A percentile compares a stretch with the other conserved stretches of the same genome.
Conservation (phyloP, 1,140 invertebrate genomes). For the Meloidogyne hapla region DNA sequence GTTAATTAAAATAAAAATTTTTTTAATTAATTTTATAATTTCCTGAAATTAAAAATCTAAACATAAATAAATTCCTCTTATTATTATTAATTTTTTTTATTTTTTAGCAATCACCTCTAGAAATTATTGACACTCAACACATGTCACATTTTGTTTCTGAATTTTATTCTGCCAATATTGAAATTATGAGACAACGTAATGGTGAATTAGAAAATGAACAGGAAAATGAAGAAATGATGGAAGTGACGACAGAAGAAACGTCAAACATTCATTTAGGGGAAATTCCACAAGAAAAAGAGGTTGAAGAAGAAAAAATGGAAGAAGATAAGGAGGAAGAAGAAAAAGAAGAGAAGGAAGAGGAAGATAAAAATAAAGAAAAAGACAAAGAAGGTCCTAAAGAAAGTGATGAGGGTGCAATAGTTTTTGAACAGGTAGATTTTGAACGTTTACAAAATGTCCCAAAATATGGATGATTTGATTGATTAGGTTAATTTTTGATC, state of each 20-base stretch:
- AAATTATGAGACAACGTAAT: slow-evolving; percentile 42
- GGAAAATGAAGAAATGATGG: slow-evolving; percentile 21
- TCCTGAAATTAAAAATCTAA: neutral
- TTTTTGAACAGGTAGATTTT: slow-evolving; percentile 60
- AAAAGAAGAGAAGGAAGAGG: slow-evolving; percentile 5
- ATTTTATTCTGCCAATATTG: slow-evolving; percentile 60
- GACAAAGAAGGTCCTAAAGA: slow-evolving; percentile 28
- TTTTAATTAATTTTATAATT: slow-evolving; percentile 3
- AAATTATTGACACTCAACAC: slow-evolving; percentile 57
- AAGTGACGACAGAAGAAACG: slow-evolving; percentile 26
- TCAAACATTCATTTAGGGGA: neutral
- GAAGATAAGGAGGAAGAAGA: neutral
- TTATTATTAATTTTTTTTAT: neutral
- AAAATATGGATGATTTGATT: slow-evolving; percentile 46
- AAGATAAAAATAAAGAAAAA: slow-evolving; percentile 7
- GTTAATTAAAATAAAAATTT: slow-evolving; percentile 25
- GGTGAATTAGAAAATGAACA: slow-evolving; percentile 26
- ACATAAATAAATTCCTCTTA: too few species aligned
- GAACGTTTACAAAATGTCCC: slow-evolving; percentile 57
- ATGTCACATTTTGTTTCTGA: slow-evolving; percentile 60
- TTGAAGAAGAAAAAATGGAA: neutral
- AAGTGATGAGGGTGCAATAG: slow-evolving; percentile 49
- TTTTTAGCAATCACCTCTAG: slow-evolving; percentile 29
- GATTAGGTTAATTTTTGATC: neutral
- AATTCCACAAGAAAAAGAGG: slow-evolving; percentile 2